Base-by-base conservation (phyloP, 2,113 vertebrate genomes). In the Scartelaos histophorus region DNA sequence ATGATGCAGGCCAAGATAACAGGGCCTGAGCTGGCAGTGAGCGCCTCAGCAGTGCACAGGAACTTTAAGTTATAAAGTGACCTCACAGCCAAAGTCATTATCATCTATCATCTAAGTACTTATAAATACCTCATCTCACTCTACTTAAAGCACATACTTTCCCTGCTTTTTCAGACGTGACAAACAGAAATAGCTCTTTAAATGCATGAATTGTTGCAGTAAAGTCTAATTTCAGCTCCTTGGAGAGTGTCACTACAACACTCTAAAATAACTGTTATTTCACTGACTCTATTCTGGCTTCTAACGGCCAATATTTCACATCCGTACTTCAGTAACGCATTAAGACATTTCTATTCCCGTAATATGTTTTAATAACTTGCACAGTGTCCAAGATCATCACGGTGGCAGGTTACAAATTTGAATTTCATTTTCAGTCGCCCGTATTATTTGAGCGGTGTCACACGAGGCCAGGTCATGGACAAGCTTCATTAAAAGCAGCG, bases 331-430 rank as follows among this genome's bases (percentile, higher is more conserved):
- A 80, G 82, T 84, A 82, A 77, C 81, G 76, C n/a, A 46, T 75
- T 4, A 56, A 73, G 57, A 73, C 75, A 22, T 69, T 84, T 90
- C 86, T 89, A 84, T 84, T 79, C 73, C 78, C 77, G 81, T 71
- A 87, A 91, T 19, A 47, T 69, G 67, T 21, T 54, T 54, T 54
- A 54, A n/a, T 85, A 46, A 79, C 81, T 57, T 74, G 79, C 54
- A 70, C 49, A 82, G 74, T 81, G 72, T 85, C 61, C 45, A 70
- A 53, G 70, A 81, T 78, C 70, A 51, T 51, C 51, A 22, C 57
- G 0, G 53, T 61, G 69, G 46, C 74, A 76, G 73, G 60, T 61
- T 79, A 34, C 69, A 82, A 74, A 75, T 51, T 66, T 58, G 69
- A 70, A 81, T 71, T 82, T 62, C 16, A 43, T 73, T 77, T 73